Conservation (phyloP, 2,113 vertebrate species). For the Xerus inauris region DNA sequence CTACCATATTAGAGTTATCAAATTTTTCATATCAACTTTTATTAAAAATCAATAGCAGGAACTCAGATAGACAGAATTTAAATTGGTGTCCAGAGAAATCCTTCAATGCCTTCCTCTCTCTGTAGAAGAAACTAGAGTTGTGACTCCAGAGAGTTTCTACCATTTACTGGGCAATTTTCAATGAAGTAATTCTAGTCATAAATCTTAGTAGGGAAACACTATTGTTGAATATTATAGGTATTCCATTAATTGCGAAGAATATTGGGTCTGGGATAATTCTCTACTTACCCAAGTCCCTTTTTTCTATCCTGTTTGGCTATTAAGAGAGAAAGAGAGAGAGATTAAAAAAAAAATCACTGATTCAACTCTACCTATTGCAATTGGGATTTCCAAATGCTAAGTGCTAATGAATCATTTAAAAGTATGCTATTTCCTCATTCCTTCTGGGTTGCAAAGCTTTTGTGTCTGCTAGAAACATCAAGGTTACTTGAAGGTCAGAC, state of each 20-base stretch:
- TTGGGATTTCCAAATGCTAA: conserved; percentile 79
- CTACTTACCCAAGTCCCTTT: conserved; percentile 9
- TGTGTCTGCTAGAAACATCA: conserved; percentile 60
- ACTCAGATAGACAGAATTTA: conserved; percentile 73
- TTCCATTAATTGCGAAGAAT: conserved; percentile 67
- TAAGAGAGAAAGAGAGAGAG: no score
- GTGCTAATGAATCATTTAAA: conserved; percentile 82
- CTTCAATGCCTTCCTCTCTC: neutral
- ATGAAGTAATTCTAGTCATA: conserved; percentile 63
- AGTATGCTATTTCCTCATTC: conserved; percentile 65
- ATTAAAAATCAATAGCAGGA: conserved; percentile 79
- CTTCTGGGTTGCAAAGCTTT: conserved; percentile 66
- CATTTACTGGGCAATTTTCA: conserved; percentile 62
- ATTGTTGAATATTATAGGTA: conserved; percentile 25
- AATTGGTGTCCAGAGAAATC: conserved; percentile 70
- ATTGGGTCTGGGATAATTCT: neutral
- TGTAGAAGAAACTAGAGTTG: neutral
- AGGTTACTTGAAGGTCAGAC: conserved; percentile 51
- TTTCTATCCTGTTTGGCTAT: conserved; percentile 31
- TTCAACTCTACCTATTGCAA: conserved; percentile 58
- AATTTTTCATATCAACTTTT: conserved; percentile 64
- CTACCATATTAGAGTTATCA: conserved; percentile 24
- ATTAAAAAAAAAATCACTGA: neutral
- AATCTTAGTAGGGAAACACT: conserved; percentile 67
- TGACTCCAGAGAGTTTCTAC: conserved; percentile 45